phyloP scores from a whole-genome alignment of 2,113 vertebrate species.

The Shinisaurus crocodilurus region DNA sequence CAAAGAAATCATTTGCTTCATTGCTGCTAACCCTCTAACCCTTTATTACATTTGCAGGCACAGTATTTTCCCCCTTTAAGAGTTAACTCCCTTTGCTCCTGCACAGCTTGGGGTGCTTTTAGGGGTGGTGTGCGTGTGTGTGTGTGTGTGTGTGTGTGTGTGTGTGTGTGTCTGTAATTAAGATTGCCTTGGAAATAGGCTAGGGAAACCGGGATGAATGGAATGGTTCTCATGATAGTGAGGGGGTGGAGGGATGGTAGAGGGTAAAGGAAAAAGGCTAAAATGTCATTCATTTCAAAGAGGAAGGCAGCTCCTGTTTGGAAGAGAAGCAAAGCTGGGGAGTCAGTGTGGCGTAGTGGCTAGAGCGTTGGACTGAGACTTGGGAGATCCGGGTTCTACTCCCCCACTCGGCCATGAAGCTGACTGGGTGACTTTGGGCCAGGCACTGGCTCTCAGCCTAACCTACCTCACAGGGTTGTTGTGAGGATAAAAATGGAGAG shows the following conservation, averaged over 20 bases:
- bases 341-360: no score
- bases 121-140: background rate
- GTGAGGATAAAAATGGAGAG: no score
- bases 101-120: accelerated
- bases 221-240: constrained; percentile 1
- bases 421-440: no score
- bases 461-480: no score
- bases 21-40: background rate
- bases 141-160: no score
- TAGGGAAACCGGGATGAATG: background rate
- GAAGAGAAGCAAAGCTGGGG: background rate
- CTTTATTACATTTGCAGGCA: constrained; percentile 14
- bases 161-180: no score
- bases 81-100: background rate
- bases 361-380: no score
- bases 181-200: background rate
- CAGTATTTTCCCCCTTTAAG: background rate
- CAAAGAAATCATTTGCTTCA: background rate
- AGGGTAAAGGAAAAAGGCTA: background rate
- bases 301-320: constrained; percentile 20
- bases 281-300: constrained; percentile 20
- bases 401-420: no score
- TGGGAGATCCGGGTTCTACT: no score
- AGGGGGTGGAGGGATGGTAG: constrained; percentile 6
- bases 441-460: no score